Evolutionary conservation across 1,140 invertebrate species (phyloP).

Genomic region (Antheraea pernyi): DNA sequence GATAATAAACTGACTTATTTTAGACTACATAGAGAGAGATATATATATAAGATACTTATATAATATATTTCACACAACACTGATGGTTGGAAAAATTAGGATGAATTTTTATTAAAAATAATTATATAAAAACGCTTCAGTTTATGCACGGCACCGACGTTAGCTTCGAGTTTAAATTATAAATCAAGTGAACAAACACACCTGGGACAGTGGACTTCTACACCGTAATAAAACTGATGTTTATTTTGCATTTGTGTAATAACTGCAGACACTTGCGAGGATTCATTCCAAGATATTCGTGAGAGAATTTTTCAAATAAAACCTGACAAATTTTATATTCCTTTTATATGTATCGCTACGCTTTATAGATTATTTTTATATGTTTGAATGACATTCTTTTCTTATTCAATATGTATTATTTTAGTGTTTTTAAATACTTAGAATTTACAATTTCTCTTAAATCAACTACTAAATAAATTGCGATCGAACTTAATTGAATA

Average conservation of each 20-base stretch:
- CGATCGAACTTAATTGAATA: too few species aligned
- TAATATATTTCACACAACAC: too few species aligned
- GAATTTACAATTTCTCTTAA: too few species aligned
- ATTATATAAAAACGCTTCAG: background rate
- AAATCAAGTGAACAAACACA: slow-evolving; percentile 39
- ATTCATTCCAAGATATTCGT: background rate
- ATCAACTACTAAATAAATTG: too few species aligned
- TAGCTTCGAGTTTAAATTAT: slow-evolving; percentile 42
- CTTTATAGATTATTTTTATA: too few species aligned
- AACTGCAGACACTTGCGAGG: background rate
- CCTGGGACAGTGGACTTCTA: slow-evolving; percentile 37
- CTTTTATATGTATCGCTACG: background rate
- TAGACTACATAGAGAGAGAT: too few species aligned
- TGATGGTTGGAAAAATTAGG: too few species aligned
- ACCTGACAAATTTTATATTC: background rate
- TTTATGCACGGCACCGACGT: slow-evolving; percentile 8
- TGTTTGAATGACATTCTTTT: too few species aligned
- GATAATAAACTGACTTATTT: too few species aligned
- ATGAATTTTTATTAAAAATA: background rate
- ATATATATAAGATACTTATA: too few species aligned
- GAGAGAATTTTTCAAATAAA: background rate
- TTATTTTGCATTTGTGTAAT: slow-evolving; percentile 28
- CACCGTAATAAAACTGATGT: slow-evolving; percentile 32
- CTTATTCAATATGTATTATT: too few species aligned
- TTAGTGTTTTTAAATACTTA: too few species aligned